Evolutionary conservation across 2,888 invertebrate genomes (phyloP).

Genomic region (Meandrusa payeni): DNA sequence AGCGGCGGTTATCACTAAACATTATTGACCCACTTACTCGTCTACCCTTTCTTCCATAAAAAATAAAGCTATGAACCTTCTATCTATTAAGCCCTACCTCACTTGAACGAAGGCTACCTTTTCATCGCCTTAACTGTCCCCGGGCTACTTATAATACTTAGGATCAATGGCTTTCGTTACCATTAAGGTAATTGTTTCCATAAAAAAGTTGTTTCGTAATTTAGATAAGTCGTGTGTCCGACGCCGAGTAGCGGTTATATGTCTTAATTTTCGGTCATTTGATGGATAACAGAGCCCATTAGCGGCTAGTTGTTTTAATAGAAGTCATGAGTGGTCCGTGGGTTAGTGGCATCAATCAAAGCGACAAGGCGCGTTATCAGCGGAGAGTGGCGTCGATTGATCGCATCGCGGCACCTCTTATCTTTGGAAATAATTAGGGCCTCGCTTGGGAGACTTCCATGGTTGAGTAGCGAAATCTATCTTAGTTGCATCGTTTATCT

Average conservation of each 20-base stretch:
- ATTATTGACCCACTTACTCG: too few species aligned
- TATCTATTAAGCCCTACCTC: too few species aligned
- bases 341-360: slow-evolving; percentile 65
- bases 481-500: slow-evolving; percentile 18
- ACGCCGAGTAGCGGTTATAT: slow-evolving; percentile 36
- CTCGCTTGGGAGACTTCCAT: slow-evolving; percentile 31
- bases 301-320: slow-evolving; percentile 65
- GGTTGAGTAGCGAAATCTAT: slow-evolving; percentile 19
- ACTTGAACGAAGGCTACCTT: too few species aligned
- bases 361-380: slow-evolving; percentile 53
- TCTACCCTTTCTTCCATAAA: too few species aligned
- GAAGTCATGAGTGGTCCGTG: slow-evolving; percentile 55
- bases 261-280: slow-evolving; percentile 60
- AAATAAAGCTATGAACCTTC: too few species aligned
- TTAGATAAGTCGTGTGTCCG: slow-evolving; percentile 50
- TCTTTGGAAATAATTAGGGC: slow-evolving; percentile 47
- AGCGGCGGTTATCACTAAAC: too few species aligned
- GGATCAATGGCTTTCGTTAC: slow-evolving; percentile 29
- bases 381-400: slow-evolving; percentile 65
- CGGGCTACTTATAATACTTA: too few species aligned
- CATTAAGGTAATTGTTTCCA: slow-evolving; percentile 47
- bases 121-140: too few species aligned
- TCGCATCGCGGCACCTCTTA: slow-evolving; percentile 62
- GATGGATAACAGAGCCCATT: slow-evolving; percentile 69
- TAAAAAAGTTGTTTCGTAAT: slow-evolving; percentile 51